Evolutionary conservation across 2,113 vertebrate species (phyloP).

Genomic region (Chlamydotis undulata): DNA sequence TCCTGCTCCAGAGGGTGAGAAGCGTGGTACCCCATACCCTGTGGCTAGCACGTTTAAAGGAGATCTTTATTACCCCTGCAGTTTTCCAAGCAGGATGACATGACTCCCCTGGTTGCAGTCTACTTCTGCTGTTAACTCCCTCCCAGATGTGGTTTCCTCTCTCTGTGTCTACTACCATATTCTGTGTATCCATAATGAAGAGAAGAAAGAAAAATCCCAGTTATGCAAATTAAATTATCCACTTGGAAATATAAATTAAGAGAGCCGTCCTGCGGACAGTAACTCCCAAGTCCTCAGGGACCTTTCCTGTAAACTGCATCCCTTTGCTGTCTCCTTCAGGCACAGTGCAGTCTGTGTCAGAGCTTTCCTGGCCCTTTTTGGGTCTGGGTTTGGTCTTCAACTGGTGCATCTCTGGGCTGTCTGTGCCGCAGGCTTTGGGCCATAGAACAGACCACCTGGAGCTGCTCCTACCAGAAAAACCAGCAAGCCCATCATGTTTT

Average conservation of each 20-base stretch:
- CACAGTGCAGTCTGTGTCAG: background rate
- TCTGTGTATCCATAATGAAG: background rate
- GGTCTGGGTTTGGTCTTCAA: background rate
- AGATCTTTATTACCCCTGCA: background rate
- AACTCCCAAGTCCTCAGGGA: background rate
- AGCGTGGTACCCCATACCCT: background rate
- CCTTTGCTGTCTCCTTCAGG: background rate
- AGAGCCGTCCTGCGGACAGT: background rate
- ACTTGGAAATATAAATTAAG: conserved; percentile 7
- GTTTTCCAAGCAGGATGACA: background rate
- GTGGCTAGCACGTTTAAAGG: background rate
- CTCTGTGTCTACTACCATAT: fast-evolving
- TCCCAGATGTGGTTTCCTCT: background rate
- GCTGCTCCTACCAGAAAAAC: background rate
- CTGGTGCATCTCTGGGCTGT: fast-evolving
- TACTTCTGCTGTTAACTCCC: background rate
- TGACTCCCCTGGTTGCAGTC: background rate
- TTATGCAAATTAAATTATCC: conserved; percentile 7
- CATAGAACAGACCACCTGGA: fast-evolving
- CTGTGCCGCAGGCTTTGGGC: background rate
- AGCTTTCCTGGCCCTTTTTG: background rate
- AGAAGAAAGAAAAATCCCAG: background rate
- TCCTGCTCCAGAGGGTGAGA: background rate
- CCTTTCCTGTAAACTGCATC: background rate
- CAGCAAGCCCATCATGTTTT: background rate